Base-by-base conservation (phyloP, 2,888 invertebrate genomes). In the Acanthoscelides obtectus region DNA sequence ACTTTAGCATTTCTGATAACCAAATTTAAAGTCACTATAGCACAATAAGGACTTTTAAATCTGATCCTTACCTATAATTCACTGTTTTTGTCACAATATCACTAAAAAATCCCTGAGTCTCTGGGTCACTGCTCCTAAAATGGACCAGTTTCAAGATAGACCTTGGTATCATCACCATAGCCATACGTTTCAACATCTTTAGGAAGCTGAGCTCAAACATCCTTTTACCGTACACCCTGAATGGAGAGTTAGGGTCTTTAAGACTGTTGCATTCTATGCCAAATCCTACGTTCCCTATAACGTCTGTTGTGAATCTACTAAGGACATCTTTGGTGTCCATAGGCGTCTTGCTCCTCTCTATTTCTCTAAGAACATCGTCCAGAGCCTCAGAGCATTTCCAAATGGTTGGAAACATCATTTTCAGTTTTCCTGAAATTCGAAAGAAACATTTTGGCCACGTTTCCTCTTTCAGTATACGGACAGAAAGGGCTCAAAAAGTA, bases 381-480 rank as follows among this genome's bases (percentile, higher is more conserved):
- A 90, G 84, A 69, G 87, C 86, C 4, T 86, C 82, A 0, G 88
- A 88, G 70, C 90, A 88, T 64, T 87, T 85, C 25, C 88, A 86
- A 17, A 91, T 86, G 0, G 89, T 87, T 0, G 86, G 86, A 76
- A 90, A 91, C 89, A 92, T 90, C 21, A 85, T 87, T 81, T 90
- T 92, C 75, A 92, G 84, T 81, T 91, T 91, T 2, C 89, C 75
- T 75, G 20, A 0, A 72, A 71, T 20, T 45, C 1, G 5, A 12
- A 17, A 4, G 1, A 45, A 12, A 4, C 20, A 25, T 5, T 22
- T 63, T 19, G 2, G 64, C 45, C 63, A 63, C 19, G 8, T 63
- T 12, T 12, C 63, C 8, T 63, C 19, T 63, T 19, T 12, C 63
- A 63, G 63, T 12, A 63, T 63, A 63, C 8, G 19, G 19, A 12